Conservation (phyloP, 64 coral and sea anemone genomes). For the Porites australiensis region DNA sequence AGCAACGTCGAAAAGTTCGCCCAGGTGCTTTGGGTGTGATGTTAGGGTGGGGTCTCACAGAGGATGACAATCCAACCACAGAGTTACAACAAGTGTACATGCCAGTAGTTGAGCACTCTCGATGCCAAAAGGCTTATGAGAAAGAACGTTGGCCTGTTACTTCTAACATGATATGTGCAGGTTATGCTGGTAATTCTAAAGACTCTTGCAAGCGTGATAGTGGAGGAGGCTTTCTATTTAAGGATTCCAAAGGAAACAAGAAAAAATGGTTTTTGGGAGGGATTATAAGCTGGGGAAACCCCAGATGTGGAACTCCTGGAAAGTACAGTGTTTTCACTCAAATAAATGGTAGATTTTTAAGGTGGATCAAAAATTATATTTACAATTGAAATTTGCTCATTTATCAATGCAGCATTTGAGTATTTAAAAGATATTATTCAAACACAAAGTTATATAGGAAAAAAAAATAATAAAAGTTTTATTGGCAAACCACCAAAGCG, state of each 20-base stretch:
- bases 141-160: slow-evolving; percentile 81
- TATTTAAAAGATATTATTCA: too few relatives aligned
- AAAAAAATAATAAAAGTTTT: too few relatives aligned
- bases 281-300: slow-evolving; percentile 91
- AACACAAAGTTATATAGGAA: too few relatives aligned
- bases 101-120: slow-evolving; percentile 62
- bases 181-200: slow-evolving; percentile 50
- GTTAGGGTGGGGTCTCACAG: slow-evolving; percentile 88
- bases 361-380: slow-evolving; percentile 83
- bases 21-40: slow-evolving; percentile 74
- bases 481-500: too few relatives aligned
- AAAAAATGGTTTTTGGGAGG: slow-evolving; percentile 88
- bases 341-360: slow-evolving; percentile 76
- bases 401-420: neutral
- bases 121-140: slow-evolving; percentile 73
- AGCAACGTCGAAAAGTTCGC: slow-evolving; percentile 66
- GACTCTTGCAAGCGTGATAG: slow-evolving; percentile 88
- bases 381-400: neutral
- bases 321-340: slow-evolving; percentile 91
- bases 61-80: slow-evolving; percentile 26
- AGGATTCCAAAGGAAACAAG: slow-evolving; percentile 62
- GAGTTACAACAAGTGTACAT: slow-evolving; percentile 63
- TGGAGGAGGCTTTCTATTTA: slow-evolving; percentile 87
- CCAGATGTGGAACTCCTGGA: slow-evolving; percentile 85
- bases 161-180: slow-evolving; percentile 91